A percentile compares a stretch with the other conserved stretches of the same genome.
Conservation (phyloP, 2,888 invertebrate genomes). For the Corbicula japonica region DNA sequence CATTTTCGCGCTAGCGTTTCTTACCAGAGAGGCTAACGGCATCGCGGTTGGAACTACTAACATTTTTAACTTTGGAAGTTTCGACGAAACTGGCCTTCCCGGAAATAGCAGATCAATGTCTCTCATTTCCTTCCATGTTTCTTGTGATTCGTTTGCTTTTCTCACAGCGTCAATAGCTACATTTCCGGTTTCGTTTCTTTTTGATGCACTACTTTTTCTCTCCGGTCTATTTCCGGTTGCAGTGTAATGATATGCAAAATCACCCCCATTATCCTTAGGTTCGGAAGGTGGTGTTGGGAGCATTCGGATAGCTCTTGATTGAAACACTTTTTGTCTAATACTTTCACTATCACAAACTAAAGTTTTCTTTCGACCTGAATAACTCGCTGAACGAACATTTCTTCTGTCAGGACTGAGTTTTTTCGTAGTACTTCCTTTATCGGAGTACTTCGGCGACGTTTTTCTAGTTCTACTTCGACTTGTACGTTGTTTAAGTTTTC, state of each 20-base stretch:
- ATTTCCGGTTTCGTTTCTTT: background rate
- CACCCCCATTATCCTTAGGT: constrained; percentile 3
- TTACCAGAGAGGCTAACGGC: constrained; percentile 46
- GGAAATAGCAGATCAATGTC: constrained; percentile 40
- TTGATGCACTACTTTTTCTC: constrained; percentile 10
- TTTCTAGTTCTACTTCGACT: constrained; percentile 56
- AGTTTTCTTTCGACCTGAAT: constrained; percentile 11
- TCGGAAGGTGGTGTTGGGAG: background rate
- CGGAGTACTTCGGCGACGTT: constrained; percentile 12
- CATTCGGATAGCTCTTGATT: constrained; percentile 4
- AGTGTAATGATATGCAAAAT: constrained; percentile 30
- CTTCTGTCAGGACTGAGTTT: constrained; percentile 37
- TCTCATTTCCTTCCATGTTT: constrained; percentile 33
- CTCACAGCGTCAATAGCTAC: constrained; percentile 46
- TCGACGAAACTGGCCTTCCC: constrained; percentile 31
- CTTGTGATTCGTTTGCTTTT: constrained; percentile 42
- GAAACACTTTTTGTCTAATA: constrained; percentile 20
- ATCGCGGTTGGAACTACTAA: constrained; percentile 56
- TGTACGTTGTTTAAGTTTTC: constrained; percentile 29
- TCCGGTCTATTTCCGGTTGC: constrained; percentile 18
- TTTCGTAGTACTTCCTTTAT: constrained; percentile 22
- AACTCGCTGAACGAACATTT: constrained; percentile 35
- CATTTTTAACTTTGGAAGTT: constrained; percentile 55
- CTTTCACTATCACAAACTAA: background rate
- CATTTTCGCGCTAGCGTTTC: constrained; percentile 49